These are phyloP conservation scores for Noctua janthe DNA, from an alignment of 2,888 invertebrate species.

Conservation along the genomic window DNA sequence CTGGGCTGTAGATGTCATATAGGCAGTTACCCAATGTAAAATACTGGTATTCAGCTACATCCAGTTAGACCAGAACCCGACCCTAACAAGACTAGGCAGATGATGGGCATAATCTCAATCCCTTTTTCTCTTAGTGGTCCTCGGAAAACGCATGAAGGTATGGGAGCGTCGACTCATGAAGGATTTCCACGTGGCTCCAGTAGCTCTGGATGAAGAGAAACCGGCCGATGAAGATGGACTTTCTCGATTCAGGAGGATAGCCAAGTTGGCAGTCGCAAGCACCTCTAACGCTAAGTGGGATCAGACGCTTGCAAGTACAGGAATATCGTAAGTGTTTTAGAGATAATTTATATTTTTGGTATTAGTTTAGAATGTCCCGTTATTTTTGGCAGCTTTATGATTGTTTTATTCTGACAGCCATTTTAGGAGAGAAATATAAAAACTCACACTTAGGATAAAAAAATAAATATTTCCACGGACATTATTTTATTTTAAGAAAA, in stretches of 20 bases:
- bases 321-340: constrained; percentile 87
- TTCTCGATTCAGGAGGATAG: constrained; percentile 93
- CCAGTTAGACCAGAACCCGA: background rate
- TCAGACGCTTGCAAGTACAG: constrained; percentile 91
- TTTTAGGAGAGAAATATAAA: background rate
- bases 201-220: constrained; percentile 91
- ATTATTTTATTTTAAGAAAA: too few species aligned
- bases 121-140: constrained; percentile 88
- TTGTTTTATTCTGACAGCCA: background rate
- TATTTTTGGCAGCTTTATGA: background rate
- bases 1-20: background rate
- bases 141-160: constrained; percentile 94
- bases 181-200: constrained; percentile 96
- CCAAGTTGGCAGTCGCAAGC: constrained; percentile 93
- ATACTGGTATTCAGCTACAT: background rate
- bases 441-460: background rate
- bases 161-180: constrained; percentile 97
- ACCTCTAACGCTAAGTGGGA: constrained; percentile 94
- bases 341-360: background rate
- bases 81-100: background rate
- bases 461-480: background rate
- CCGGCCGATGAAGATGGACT: constrained; percentile 90
- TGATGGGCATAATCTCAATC: background rate
- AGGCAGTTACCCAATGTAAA: background rate
- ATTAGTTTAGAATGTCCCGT: background rate